Evolutionary conservation across 1,140 invertebrate genomes (phyloP).

Genomic region (Onthophagus taurus): DNA sequence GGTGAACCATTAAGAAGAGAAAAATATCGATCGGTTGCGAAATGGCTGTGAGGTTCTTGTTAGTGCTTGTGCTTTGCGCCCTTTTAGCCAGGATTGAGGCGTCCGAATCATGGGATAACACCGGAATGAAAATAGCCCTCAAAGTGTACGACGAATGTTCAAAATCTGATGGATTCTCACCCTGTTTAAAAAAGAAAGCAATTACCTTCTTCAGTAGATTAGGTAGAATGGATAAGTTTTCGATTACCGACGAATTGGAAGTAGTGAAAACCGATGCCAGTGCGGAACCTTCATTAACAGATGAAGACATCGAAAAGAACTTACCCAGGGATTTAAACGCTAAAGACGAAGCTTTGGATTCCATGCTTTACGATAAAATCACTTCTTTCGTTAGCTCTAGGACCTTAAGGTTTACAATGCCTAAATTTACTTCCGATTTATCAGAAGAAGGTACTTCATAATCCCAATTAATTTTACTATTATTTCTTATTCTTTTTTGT

Average conservation of each 20-base stretch:
- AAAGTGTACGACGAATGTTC: constrained; percentile 55
- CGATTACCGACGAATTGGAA: constrained; percentile 54
- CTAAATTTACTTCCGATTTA: constrained; percentile 58
- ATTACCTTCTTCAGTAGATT: constrained; percentile 64
- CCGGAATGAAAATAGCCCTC: constrained; percentile 44
- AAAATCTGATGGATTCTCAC: constrained; percentile 48
- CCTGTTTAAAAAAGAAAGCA: constrained; percentile 71
- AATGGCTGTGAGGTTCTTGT: constrained; percentile 26
- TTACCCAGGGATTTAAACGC: constrained; percentile 51
- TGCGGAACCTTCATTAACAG: constrained; percentile 37
- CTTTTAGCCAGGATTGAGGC: constrained; percentile 20
- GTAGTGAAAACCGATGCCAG: constrained; percentile 44
- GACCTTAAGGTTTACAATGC: constrained; percentile 62
- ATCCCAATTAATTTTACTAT: constrained; percentile 11
- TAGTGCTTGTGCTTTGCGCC: constrained; percentile 24
- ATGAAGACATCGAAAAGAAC: constrained; percentile 55
- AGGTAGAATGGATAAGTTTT: constrained; percentile 55
- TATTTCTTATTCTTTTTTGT: constrained; percentile 23
- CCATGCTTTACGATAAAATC: constrained; percentile 59
- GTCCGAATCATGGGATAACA: constrained; percentile 33
- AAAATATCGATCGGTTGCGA: constrained; percentile 18
- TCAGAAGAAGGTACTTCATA: constrained; percentile 58
- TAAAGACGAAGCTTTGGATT: constrained; percentile 54
- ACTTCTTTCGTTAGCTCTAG: constrained; percentile 62
- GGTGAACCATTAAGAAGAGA: no score